phyloP scores from a whole-genome alignment of 2,888 invertebrate genomes.

The Brachypalpus laphriformis region DNA sequence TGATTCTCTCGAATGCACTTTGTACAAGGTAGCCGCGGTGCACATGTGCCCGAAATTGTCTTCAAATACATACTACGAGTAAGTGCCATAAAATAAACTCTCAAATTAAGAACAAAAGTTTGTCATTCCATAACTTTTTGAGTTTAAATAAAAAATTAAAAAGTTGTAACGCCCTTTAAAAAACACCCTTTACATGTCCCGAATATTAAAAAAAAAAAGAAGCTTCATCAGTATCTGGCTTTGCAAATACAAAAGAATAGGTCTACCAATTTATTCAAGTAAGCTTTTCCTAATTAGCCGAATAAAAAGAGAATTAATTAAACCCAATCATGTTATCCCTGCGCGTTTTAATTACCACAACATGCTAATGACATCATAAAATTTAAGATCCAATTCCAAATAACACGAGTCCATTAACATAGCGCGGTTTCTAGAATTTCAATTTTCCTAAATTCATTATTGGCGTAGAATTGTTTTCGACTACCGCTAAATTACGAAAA shows the following conservation, averaged over 20 bases:
- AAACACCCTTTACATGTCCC: no score
- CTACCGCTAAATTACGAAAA: constrained; percentile 20
- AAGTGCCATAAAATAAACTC: no score
- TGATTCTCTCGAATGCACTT: no score
- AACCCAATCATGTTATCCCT: not conserved
- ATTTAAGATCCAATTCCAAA: constrained; percentile 28
- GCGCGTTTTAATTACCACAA: constrained; percentile 7
- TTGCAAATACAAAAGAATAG: not conserved
- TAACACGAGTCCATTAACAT: constrained; percentile 16
- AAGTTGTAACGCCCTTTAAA: no score
- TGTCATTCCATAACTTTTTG: no score
- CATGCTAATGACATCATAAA: constrained; percentile 43
- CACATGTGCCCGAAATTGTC: no score
- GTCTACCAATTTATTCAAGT: not conserved
- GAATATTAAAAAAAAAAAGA: no score
- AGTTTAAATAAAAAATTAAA: no score
- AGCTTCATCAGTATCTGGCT: no score
- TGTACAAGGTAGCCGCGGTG: no score
- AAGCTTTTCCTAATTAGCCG: not conserved
- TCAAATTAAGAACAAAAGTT: no score
- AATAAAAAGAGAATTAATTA: not conserved
- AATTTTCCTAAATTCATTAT: constrained; percentile 49
- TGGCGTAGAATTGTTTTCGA: constrained; percentile 26
- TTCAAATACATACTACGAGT: no score
- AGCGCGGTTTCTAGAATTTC: constrained; percentile 4